Percentiles rank a stretch among this genome's conserved stretches.
Evolutionary conservation across 2,113 vertebrate species (phyloP).

Genomic region (Platichthys flesus): DNA sequence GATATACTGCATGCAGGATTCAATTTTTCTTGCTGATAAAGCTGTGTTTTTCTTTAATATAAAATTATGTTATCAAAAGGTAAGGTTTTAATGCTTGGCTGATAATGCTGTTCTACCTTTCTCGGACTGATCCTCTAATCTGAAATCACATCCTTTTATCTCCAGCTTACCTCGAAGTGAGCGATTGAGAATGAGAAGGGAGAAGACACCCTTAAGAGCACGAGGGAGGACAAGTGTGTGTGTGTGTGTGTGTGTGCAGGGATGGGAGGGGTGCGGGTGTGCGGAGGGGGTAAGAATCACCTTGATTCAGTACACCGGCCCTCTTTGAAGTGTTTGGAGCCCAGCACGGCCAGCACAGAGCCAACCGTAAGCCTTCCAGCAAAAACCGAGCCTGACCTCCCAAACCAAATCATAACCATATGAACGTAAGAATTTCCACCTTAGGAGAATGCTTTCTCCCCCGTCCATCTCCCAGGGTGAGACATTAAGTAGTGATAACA

Average conservation of each 20-base stretch:
- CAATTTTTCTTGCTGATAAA: neutral
- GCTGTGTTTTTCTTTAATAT: conserved; percentile 3
- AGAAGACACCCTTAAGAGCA: conserved; percentile 61
- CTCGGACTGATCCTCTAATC: conserved; percentile 62
- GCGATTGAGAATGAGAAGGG: conserved; percentile 49
- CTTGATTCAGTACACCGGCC: conserved; percentile 95
- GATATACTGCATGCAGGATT: neutral
- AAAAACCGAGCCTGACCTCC: conserved; percentile 92
- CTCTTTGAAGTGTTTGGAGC: conserved; percentile 95
- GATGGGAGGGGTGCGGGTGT: conserved; percentile 28
- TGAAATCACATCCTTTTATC: conserved; percentile 69
- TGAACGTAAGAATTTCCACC: conserved; percentile 91
- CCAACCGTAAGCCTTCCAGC: conserved; percentile 85
- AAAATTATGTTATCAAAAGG: conserved; percentile 34
- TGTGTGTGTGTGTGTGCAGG: conserved; percentile 27
- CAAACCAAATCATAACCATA: conserved; percentile 99
- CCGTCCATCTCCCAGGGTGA: conserved; percentile 89
- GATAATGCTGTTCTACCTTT: conserved; percentile 39
- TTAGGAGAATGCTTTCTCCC: conserved; percentile 83
- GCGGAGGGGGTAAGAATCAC: conserved; percentile 84
- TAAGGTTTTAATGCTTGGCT: conserved; percentile 39
- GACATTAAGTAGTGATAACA: conserved; percentile 97
- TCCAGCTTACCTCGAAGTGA: conserved; percentile 56
- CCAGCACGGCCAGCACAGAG: conserved; percentile 89
- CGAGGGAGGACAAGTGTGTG: conserved; percentile 56